Evolutionary conservation across 2,797 vertebrate species (phyloP), one percentile per base, ranked within the genome.

Genomic region (Cebuella pygmaea): DNA sequence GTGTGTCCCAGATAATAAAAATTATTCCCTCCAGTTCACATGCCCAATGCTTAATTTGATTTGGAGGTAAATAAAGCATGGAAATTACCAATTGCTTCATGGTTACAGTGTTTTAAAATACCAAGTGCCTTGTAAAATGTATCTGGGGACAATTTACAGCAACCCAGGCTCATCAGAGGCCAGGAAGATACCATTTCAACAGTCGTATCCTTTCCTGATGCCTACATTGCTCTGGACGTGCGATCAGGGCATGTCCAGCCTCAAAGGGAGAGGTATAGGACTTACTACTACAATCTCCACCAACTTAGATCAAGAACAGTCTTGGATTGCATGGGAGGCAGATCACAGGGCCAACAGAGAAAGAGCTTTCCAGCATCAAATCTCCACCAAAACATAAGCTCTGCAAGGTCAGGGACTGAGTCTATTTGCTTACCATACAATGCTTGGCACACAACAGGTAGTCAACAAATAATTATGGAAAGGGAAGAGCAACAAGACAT

Each of bases 41-140:
- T 6, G 80, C 70, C n/a, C 70, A 50, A 90, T 44, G 50, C 9
- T 83, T 92, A 92, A 94, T 90, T 91, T 94, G 88, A 91, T 79
- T 85, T 88, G 61, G 92, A 85, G 83, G 82, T 85, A 72, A 93
- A 93, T 82, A 84, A 89, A 96, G 72, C 44, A 91, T 41, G 14
- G n/a, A 87, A 39, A 14, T 84, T 97, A 67, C 44, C 74, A 88
- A 13, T 83, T 93, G 8, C 94, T 61, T 84, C 11, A 7, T 30
- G 9, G 50, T 88, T 76, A 95, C 12, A 91, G 50, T 52, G 52
- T 95, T 96, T 93, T 91, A 95, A 94, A 67, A 82, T 26, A 82
- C 80, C 41, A 52, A n/a, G 75, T 89, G 92, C 74, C 79, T 93
- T 88, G 70, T 93, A 85, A 82, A 96, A 93, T 96, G 41, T 33